Conservation (phyloP, 2,888 invertebrate genomes). For the Cantharis lateralis region DNA sequence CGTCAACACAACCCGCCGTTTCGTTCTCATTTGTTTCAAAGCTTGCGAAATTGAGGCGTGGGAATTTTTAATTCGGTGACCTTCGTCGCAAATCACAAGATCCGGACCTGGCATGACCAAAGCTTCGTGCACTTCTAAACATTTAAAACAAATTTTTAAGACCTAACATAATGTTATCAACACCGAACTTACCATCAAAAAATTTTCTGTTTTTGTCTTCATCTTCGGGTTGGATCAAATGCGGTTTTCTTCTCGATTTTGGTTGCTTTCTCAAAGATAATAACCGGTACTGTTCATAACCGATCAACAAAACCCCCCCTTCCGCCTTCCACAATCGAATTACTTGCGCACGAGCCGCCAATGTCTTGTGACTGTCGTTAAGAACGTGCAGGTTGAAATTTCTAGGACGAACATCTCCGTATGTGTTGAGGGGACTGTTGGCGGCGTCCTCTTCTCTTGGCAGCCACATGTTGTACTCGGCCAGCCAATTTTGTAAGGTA, state of each 20-base stretch:
- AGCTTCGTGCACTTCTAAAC: constrained; percentile 78
- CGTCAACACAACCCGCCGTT: constrained; percentile 92
- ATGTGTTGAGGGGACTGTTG: constrained; percentile 61
- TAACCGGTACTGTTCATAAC: constrained; percentile 94
- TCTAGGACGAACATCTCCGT: constrained; percentile 74
- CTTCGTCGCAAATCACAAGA: constrained; percentile 93
- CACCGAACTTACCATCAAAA: constrained; percentile 66
- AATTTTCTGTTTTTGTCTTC: constrained; percentile 71
- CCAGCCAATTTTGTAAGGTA: constrained; percentile 96
- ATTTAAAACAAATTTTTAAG: not conserved
- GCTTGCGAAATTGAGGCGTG: constrained; percentile 96
- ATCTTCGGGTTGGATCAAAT: constrained; percentile 59
- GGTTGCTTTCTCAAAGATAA: constrained; percentile 79
- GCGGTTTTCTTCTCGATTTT: constrained; percentile 60
- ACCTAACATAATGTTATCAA: not conserved
- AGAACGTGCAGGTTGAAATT: constrained; percentile 88
- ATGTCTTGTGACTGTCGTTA: constrained; percentile 92
- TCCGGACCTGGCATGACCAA: constrained; percentile 92
- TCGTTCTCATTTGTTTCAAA: constrained; percentile 91
- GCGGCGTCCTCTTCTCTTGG: constrained; percentile 66
- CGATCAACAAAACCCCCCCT: constrained; percentile 94
- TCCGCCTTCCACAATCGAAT: constrained; percentile 82
- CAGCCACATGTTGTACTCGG: constrained; percentile 97
- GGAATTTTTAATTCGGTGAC: constrained; percentile 97
- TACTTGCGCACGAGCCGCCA: constrained; percentile 85